Evolutionary conservation across 1,140 invertebrate genomes (phyloP).

Genomic region (Paramacrobiotus metropolitanus): DNA sequence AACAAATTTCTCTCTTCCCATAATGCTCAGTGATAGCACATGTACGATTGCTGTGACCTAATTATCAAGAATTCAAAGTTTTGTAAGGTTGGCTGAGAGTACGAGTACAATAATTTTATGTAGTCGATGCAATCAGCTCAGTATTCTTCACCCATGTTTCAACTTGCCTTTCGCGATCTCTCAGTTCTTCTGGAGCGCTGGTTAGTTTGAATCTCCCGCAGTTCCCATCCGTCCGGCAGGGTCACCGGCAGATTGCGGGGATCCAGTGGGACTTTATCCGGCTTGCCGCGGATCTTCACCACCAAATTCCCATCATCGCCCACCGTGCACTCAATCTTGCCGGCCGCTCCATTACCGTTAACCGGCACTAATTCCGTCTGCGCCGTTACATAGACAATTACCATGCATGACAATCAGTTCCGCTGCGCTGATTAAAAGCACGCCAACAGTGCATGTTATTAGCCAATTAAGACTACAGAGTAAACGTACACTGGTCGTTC

Average conservation of each 20-base stretch:
- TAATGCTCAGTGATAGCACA: too few relatives aligned
- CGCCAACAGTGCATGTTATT: too few relatives aligned
- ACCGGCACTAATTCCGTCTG: background rate
- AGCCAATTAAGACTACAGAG: too few relatives aligned
- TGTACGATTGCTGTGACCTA: too few relatives aligned
- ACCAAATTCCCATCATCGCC: background rate
- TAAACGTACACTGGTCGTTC: too few relatives aligned
- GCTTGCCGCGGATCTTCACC: conserved; percentile 3
- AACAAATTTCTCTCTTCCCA: too few relatives aligned
- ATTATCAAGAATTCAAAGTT: too few relatives aligned
- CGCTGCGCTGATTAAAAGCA: too few relatives aligned
- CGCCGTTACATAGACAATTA: too few relatives aligned
- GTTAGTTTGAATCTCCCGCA: background rate
- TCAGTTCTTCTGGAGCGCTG: background rate
- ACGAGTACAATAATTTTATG: too few relatives aligned
- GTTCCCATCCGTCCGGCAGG: background rate
- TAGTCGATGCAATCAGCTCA: background rate
- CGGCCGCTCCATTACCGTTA: background rate
- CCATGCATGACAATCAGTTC: too few relatives aligned
- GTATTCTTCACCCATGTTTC: background rate
- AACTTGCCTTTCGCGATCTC: background rate
- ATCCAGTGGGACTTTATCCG: background rate
- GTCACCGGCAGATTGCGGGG: background rate
- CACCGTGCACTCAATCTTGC: conserved; percentile 1
- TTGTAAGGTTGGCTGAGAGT: too few relatives aligned